A percentile compares a stretch with the other conserved stretches of the same genome.
phyloP scores from a whole-genome alignment of 2,797 vertebrate species.

The Fundulus diaphanus region DNA sequence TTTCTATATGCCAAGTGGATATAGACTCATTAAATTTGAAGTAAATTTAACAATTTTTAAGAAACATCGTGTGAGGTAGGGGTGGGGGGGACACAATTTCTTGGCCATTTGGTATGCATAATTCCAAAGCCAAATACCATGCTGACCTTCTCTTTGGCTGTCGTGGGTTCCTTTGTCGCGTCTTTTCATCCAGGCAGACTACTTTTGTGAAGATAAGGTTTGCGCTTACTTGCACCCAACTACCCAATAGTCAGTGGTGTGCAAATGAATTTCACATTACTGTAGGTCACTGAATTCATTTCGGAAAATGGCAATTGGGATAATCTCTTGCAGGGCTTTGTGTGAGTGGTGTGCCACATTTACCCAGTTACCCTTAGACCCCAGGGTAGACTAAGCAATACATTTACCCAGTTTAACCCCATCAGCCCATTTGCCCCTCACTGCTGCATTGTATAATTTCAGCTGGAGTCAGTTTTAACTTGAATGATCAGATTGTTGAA shows the following conservation, averaged over 20 bases:
- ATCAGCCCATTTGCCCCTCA: conserved; percentile 57
- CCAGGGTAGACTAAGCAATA: conserved; percentile 82
- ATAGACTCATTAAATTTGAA: not conserved
- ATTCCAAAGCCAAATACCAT: conserved; percentile 11
- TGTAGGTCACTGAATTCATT: conserved; percentile 98
- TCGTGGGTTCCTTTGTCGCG: conserved; percentile 30
- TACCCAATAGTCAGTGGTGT: conserved; percentile 76
- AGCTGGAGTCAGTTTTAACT: conserved; percentile 53
- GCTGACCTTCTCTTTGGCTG: conserved; percentile 2
- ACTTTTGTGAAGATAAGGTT: conserved; percentile 1
- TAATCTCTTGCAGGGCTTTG: conserved; percentile 85
- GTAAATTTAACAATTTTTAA: not conserved
- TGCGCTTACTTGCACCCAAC: conserved; percentile 13
- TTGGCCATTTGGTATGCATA: not conserved
- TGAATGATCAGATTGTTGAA: conserved; percentile 29
- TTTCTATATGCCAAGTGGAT: not conserved
- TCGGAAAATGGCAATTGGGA: conserved; percentile 88
- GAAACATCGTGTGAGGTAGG: too few species aligned
- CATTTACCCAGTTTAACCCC: conserved; percentile 73
- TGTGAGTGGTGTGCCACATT: conserved; percentile 78
- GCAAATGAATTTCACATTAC: conserved; percentile 89
- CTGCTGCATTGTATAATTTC: conserved; percentile 34
- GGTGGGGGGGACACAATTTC: too few species aligned
- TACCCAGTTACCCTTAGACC: conserved; percentile 78
- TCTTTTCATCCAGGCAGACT: conserved; percentile 32